Evolutionary conservation across 2,888 invertebrate species (phyloP).

Genomic region (Antheraea yamamai): DNA sequence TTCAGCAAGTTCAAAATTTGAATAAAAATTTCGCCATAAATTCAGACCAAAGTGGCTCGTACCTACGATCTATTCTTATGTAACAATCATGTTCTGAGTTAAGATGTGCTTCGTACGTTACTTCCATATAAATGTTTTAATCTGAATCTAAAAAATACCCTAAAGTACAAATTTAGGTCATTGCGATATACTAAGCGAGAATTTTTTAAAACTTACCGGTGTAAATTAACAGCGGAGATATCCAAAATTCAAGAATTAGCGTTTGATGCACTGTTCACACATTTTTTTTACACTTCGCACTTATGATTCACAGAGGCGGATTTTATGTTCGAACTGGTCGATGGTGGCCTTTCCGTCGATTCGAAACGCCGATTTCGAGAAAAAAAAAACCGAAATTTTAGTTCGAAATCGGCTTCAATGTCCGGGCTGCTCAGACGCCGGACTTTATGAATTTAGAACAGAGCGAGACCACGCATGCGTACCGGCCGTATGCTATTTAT

Average conservation of each 20-base stretch:
- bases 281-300: slow-evolving; percentile 59
- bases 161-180: neutral
- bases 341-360: slow-evolving; percentile 73
- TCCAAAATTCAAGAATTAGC: slow-evolving; percentile 50
- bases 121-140: neutral
- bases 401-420: slow-evolving; percentile 50
- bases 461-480: slow-evolving; percentile 53
- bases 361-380: slow-evolving; percentile 41
- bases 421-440: slow-evolving; percentile 69
- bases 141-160: neutral
- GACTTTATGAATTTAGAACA: slow-evolving; percentile 68
- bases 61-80: neutral
- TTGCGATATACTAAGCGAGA: neutral
- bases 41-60: neutral
- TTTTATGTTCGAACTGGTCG: slow-evolving; percentile 23
- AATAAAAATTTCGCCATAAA: neutral
- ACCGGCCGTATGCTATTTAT: slow-evolving; percentile 60
- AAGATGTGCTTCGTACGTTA: neutral
- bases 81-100: neutral
- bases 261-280: slow-evolving; percentile 73
- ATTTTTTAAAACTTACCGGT: slow-evolving; percentile 25
- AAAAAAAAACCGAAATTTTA: slow-evolving; percentile 34
- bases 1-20: neutral
- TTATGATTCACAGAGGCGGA: slow-evolving; percentile 37
- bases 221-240: slow-evolving; percentile 35